phyloP scores from a whole-genome alignment of 2,797 vertebrate species.

The Rhinichthys osculus region DNA sequence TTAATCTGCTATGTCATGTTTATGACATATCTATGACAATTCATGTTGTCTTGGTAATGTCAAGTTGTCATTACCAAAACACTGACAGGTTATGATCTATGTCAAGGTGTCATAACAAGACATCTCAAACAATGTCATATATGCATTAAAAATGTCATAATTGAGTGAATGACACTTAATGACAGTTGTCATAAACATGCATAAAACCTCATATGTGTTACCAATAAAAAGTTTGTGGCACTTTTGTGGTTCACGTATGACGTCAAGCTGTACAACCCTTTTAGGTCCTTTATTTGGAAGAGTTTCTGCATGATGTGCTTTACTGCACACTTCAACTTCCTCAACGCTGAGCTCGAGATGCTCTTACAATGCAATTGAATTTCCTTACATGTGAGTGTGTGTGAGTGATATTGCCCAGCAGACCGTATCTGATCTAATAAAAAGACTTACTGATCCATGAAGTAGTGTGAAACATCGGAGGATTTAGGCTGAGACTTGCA shows the following conservation, averaged over 20 bases:
- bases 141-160: too few relatives aligned
- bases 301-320: conserved; percentile 9
- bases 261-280: neutral
- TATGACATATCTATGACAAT: too few relatives aligned
- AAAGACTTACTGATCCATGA: conserved; percentile 48
- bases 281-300: neutral
- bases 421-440: conserved; percentile 57
- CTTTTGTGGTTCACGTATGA: neutral
- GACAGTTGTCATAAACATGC: too few relatives aligned
- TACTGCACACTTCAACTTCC: conserved; percentile 8
- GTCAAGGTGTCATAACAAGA: too few relatives aligned
- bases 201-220: too few relatives aligned
- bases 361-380: conserved; percentile 42
- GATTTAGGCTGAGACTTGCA: conserved; percentile 22
- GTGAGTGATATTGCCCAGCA: conserved; percentile 38
- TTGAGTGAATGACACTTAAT: too few relatives aligned
- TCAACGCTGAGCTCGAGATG: neutral
- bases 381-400: conserved; percentile 47
- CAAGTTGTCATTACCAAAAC: too few relatives aligned
- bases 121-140: too few relatives aligned
- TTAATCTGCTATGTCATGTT: too few relatives aligned
- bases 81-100: too few relatives aligned
- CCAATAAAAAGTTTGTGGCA: neutral
- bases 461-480: conserved; percentile 30
- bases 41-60: too few relatives aligned